phyloP scores from a whole-genome alignment of 2,113 vertebrate species.

The Engystomops pustulosus region DNA sequence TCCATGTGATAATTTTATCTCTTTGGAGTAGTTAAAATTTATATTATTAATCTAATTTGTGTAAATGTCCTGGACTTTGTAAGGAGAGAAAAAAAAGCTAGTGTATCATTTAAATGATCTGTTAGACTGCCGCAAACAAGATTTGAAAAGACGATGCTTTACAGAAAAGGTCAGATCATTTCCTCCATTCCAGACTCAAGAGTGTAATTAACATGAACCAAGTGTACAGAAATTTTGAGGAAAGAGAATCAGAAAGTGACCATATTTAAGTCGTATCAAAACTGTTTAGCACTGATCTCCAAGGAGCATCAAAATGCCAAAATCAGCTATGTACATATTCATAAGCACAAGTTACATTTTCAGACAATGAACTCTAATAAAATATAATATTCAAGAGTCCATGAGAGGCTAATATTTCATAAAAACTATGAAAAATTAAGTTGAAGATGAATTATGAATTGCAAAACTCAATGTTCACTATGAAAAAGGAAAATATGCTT shows the following conservation, averaged over 20 bases:
- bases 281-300: conserved; percentile 26
- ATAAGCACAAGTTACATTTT: conserved; percentile 28
- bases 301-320: conserved; percentile 28
- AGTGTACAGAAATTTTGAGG: conserved; percentile 1
- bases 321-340: conserved; percentile 36
- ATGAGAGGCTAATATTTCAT: conserved; percentile 27
- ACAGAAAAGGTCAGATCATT: conserved; percentile 22
- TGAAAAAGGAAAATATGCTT: conserved; percentile 31
- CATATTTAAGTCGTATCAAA: conserved; percentile 39
- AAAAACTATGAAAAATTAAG: conserved; percentile 13
- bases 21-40: background rate
- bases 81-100: conserved; percentile 1
- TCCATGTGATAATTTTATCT: conserved; percentile 24
- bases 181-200: conserved; percentile 3
- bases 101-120: conserved; percentile 26
- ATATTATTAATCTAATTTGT: conserved; percentile 33
- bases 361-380: conserved; percentile 42
- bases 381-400: conserved; percentile 30
- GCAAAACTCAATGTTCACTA: conserved; percentile 2
- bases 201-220: conserved; percentile 26
- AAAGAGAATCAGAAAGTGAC: background rate
- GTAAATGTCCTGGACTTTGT: background rate
- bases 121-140: background rate
- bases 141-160: background rate
- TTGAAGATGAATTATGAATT: conserved; percentile 25